Evolutionary conservation across 2,113 vertebrate genomes (phyloP).

Genomic region (Irena cyanogastra): DNA sequence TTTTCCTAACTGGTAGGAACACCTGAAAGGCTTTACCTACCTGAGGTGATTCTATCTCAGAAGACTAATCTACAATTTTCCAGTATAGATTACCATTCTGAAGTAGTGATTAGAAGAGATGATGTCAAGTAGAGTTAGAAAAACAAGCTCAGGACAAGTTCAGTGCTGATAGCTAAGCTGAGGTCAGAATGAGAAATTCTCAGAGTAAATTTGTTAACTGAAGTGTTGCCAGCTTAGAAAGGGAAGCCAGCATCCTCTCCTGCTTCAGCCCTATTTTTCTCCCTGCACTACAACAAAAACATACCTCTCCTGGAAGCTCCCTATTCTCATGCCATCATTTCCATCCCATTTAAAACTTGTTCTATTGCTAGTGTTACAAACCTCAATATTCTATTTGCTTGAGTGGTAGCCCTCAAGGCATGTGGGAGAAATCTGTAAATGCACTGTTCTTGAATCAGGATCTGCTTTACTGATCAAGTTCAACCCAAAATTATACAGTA

Average conservation of each 20-base stretch:
- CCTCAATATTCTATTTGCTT: constrained; percentile 5
- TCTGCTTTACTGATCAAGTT: constrained; percentile 14
- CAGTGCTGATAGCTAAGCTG: background rate
- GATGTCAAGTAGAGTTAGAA: background rate
- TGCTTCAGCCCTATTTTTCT: background rate
- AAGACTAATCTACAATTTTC: background rate
- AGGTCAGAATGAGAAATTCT: background rate
- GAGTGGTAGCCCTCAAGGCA: constrained; percentile 30
- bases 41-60: background rate
- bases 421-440: background rate
- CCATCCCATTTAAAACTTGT: constrained; percentile 7
- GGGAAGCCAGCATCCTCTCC: background rate
- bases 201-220: background rate
- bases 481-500: background rate
- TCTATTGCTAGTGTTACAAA: background rate
- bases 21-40: background rate
- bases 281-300: background rate
- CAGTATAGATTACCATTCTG: background rate
- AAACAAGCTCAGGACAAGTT: background rate
- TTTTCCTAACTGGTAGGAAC: background rate
- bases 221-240: background rate
- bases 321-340: background rate
- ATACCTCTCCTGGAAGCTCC: background rate
- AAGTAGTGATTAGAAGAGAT: background rate
- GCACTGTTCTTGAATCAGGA: background rate